Base-by-base conservation (phyloP, 2,113 vertebrate species). In the Ctenomys sociabilis region DNA sequence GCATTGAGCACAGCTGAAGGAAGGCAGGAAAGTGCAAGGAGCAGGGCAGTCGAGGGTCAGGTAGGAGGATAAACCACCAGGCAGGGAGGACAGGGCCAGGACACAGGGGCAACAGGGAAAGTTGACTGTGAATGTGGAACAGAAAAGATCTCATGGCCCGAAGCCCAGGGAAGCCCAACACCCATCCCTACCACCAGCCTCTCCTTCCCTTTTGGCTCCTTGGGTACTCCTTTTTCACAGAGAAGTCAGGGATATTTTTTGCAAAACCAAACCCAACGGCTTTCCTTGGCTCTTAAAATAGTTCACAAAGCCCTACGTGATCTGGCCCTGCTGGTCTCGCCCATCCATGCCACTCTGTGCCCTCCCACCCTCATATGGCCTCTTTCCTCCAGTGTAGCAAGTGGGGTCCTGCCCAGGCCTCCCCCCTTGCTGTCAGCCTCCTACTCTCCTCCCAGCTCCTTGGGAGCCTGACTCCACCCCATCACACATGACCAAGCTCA, bases 81-180 rank as follows among this genome's bases (percentile, higher is more conserved):
- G 63, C 12, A 43, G 43, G 77, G 1, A 22, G 43, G 37, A 35
- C 57, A 2, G 21, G 45, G 61, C 61, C 35, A 16, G 24, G 84
- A 37, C 54, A 35, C 32, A 3, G 7, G 16, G 30, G 45, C 37
- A 26, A 1, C 0, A 5, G 80, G 12, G 30, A 49, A 78, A 24
- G 19, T 0, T 0, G 14, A 5, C 1, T 4, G 0, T 13, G 40
- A 5, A 19, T 43, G 3, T 0, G 0, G 43, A 45, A 40, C 54
- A 57, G 54, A 57, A 57, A 57, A 57, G 54, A 57, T 9, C 81
- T 80, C 30, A 0, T 7, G 43, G 16, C 81, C 11, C 6, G 0
- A 14, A 17, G 30, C 22, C 63, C n/a, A 7, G 32, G 63, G 68
- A 70, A 28, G 26, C 26, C 32, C 16, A 32, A 11, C 6, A 1